Percentiles rank a stretch among this genome's conserved stretches.
Conservation (phyloP, 2,797 vertebrate genomes). For the Falco biarmicus region DNA sequence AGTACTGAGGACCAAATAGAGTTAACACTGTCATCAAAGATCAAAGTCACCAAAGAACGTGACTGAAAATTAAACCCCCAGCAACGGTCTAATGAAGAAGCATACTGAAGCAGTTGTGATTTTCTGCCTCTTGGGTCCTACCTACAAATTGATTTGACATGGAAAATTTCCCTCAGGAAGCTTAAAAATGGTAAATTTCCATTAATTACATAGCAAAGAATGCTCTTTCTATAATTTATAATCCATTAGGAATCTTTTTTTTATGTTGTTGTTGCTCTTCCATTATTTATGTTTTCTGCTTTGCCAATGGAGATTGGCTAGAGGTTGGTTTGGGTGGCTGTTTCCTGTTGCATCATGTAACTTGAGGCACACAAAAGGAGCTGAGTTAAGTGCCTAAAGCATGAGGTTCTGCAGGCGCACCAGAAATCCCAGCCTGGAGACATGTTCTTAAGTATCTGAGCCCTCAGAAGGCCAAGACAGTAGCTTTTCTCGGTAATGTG, state of each 20-base stretch:
- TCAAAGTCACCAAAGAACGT: slow-evolving; percentile 78
- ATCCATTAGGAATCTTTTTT: slow-evolving; percentile 55
- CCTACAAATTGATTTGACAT: slow-evolving; percentile 82
- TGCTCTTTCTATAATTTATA: slow-evolving; percentile 75
- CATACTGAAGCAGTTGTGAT: slow-evolving; percentile 61
- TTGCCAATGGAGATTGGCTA: not conserved
- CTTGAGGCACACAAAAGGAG: not conserved
- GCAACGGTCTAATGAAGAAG: slow-evolving; percentile 66
- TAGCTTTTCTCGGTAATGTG: not conserved
- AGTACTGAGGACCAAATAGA: slow-evolving; percentile 76
- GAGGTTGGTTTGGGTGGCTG: not conserved
- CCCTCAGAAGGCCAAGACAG: not conserved
- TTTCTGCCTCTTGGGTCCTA: slow-evolving; percentile 73
- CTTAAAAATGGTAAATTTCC: slow-evolving; percentile 81
- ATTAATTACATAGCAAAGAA: slow-evolving; percentile 82
- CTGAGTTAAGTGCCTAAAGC: not conserved
- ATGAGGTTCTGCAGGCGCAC: not conserved
- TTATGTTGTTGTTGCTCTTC: not conserved
- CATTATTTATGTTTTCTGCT: not conserved
- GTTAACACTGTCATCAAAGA: slow-evolving; percentile 83
- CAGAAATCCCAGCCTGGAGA: not conserved
- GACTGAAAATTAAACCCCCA: slow-evolving; percentile 75
- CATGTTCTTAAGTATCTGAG: accelerated
- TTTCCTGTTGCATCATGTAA: not conserved
- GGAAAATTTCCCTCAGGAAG: slow-evolving; percentile 78